Conservation (phyloP, 2,797 vertebrate genomes). For the Poecilia wingei region DNA sequence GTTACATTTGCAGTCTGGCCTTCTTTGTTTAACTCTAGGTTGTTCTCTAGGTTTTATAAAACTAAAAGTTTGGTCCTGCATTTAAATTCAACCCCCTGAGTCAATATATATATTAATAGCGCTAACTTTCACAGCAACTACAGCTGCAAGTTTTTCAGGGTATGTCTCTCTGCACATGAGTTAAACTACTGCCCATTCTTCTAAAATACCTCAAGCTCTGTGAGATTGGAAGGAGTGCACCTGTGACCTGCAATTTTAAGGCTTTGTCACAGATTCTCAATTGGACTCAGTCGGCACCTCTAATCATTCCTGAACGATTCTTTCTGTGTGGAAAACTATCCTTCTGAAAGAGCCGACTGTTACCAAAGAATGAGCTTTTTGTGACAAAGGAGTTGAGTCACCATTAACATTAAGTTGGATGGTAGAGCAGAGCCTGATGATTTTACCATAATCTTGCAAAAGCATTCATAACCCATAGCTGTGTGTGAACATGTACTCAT, state of each 20-base stretch:
- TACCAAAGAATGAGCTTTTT: background rate
- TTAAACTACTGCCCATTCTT: background rate
- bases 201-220: background rate
- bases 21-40: background rate
- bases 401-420: background rate
- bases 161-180: background rate
- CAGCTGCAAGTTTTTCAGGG: background rate
- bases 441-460: background rate
- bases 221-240: background rate
- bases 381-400: background rate
- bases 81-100: background rate
- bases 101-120: background rate
- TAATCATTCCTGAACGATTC: background rate
- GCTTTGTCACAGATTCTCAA: background rate
- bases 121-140: background rate
- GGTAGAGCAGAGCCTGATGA: background rate
- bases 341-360: background rate
- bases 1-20: background rate
- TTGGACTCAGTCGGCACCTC: background rate
- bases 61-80: background rate
- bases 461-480: background rate
- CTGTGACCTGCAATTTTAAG: background rate
- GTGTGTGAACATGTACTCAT: background rate
- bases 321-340: background rate
- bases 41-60: background rate